Percentiles rank a stretch among this genome's conserved stretches.
phyloP scores from a whole-genome alignment of 2,113 vertebrate species.

The Corythaeola cristata region DNA sequence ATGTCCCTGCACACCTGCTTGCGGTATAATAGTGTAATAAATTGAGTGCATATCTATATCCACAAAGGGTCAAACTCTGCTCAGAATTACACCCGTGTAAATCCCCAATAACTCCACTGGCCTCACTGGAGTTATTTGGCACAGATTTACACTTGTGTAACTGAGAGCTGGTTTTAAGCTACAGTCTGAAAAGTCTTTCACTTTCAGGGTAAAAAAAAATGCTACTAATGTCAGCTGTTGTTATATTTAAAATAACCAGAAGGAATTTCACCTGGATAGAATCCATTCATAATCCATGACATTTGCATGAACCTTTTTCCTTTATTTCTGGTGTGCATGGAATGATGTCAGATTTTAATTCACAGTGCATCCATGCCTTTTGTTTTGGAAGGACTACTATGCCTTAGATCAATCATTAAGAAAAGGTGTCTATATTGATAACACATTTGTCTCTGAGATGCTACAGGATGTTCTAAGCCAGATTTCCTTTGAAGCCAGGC shows the following conservation, averaged over 20 bases:
- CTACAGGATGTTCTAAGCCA: not conserved
- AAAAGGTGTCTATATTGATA: slow-evolving; percentile 49
- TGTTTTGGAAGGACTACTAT: slow-evolving; percentile 2
- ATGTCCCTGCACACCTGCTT: slow-evolving; percentile 46
- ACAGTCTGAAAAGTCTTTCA: slow-evolving; percentile 38
- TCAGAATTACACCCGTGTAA: slow-evolving; percentile 64
- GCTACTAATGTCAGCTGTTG: slow-evolving; percentile 51
- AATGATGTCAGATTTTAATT: slow-evolving; percentile 6
- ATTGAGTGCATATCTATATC: slow-evolving; percentile 51
- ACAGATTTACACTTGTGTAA: slow-evolving; percentile 63
- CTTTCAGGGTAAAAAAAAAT: slow-evolving; percentile 48
- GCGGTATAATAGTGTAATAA: slow-evolving; percentile 42
- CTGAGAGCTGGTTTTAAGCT: slow-evolving; percentile 38
- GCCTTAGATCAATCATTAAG: slow-evolving; percentile 3
- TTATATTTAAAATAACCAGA: slow-evolving; percentile 65
- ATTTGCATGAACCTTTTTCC: slow-evolving; percentile 23
- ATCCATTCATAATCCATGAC: slow-evolving; percentile 28
- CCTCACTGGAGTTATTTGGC: slow-evolving; percentile 33
- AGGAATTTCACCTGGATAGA: slow-evolving; percentile 57
- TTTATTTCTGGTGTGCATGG: not conserved
- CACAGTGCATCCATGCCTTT: not conserved
- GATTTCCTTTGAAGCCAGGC: slow-evolving; percentile 43
- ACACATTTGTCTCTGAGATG: slow-evolving; percentile 46
- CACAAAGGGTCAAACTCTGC: slow-evolving; percentile 43
- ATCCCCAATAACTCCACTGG: slow-evolving; percentile 49